Percentiles rank a stretch among this genome's conserved stretches.
Evolutionary conservation across 2,113 vertebrate genomes (phyloP).

Genomic region (Okapia johnstoni): DNA sequence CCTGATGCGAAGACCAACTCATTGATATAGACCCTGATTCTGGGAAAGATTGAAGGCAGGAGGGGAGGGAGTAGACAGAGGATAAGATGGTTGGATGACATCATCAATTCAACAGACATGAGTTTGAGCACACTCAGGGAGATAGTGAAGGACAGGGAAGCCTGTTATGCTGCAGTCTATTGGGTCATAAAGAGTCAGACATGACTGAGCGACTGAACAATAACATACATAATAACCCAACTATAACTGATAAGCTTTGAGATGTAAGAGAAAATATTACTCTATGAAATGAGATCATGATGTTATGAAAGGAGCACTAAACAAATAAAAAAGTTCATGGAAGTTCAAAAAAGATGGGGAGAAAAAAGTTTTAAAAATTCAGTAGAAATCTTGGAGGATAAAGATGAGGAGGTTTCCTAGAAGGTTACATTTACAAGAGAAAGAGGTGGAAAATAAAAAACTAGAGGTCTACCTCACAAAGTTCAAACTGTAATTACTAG

Average conservation of each 20-base stretch:
- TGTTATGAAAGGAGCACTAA: background rate
- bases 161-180: background rate
- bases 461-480: background rate
- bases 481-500: background rate
- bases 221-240: background rate
- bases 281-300: background rate
- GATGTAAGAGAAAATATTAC: background rate
- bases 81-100: background rate
- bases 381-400: background rate
- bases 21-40: background rate
- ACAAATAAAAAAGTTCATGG: background rate
- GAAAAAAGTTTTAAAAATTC: background rate
- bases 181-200: background rate
- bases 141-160: background rate
- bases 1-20: background rate
- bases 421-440: background rate
- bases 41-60: background rate
- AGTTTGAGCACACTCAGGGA: background rate
- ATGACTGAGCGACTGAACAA: background rate
- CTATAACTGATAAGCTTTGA: background rate
- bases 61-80: background rate
- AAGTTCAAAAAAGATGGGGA: background rate
- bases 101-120: background rate
- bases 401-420: background rate
- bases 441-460: background rate